These are phyloP conservation scores for Hydropsyche betteni DNA, from an alignment of 2,888 invertebrate genomes.

Conservation along the genomic window DNA sequence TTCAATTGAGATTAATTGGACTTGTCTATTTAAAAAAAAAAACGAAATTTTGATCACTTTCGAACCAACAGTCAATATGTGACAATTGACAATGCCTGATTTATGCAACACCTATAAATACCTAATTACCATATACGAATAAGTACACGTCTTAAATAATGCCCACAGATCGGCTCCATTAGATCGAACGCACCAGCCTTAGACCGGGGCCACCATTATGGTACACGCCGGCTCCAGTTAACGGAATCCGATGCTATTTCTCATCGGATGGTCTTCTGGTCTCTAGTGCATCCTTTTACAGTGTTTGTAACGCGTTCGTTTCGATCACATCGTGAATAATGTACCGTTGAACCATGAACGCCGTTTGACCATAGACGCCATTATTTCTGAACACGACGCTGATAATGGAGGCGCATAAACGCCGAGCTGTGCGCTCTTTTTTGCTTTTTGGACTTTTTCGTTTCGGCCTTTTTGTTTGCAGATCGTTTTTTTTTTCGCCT, in stretches of 20 bases:
- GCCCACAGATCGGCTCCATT: too few species aligned
- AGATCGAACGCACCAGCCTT: too few species aligned
- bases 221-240: not conserved
- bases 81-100: too few species aligned
- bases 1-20: too few species aligned
- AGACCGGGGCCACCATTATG: too few species aligned
- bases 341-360: constrained; percentile 21
- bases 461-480: constrained; percentile 21
- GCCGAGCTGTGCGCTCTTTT: not conserved
- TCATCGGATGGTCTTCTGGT: constrained; percentile 23
- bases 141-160: too few species aligned
- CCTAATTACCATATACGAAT: too few species aligned
- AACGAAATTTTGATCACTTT: too few species aligned
- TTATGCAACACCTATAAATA: too few species aligned
- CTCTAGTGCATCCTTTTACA: constrained; percentile 29
- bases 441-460: not conserved
- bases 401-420: constrained; percentile 23
- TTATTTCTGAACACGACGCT: constrained; percentile 29
- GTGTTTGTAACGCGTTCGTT: not conserved
- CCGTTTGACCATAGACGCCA: constrained; percentile 24
- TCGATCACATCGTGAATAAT: constrained; percentile 32
- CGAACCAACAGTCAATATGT: too few species aligned
- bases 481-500: not conserved
- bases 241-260: constrained; percentile 22
- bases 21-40: too few species aligned